Evolutionary conservation across 2,113 vertebrate species (phyloP).

Genomic region (Hippocampus guttulatus): DNA sequence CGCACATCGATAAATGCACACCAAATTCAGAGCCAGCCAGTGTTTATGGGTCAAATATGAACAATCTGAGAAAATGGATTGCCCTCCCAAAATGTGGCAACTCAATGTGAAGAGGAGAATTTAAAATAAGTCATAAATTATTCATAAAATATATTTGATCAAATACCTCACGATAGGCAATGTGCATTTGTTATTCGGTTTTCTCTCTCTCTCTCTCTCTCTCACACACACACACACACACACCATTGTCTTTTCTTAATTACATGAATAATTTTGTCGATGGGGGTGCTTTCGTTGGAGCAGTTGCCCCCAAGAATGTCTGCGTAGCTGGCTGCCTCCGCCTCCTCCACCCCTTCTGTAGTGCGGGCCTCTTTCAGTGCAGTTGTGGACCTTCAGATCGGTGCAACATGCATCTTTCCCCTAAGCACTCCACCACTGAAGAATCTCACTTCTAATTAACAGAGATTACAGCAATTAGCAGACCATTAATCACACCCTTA

Average conservation of each 20-base stretch:
- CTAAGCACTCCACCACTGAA: slow-evolving; percentile 57
- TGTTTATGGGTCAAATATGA: slow-evolving; percentile 40
- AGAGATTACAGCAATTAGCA: slow-evolving; percentile 76
- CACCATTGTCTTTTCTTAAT: too few relatives aligned
- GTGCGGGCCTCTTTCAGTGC: neutral
- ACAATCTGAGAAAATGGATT: neutral
- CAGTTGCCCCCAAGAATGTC: neutral
- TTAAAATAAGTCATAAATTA: neutral
- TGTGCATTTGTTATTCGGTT: neutral
- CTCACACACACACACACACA: too few relatives aligned
- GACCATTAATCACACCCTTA: slow-evolving; percentile 74
- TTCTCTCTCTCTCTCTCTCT: too few relatives aligned
- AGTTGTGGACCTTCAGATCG: slow-evolving; percentile 49
- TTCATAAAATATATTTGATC: neutral
- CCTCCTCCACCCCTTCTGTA: neutral
- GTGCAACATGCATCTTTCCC: slow-evolving; percentile 52
- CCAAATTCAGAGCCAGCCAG: slow-evolving; percentile 20
- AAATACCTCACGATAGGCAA: neutral
- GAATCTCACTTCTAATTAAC: slow-evolving; percentile 70
- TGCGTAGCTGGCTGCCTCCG: neutral
- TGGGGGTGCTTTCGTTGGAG: too few relatives aligned
- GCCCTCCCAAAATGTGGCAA: neutral
- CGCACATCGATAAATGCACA: slow-evolving; percentile 55
- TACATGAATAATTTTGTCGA: too few relatives aligned
- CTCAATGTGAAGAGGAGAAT: neutral